These are phyloP conservation scores for Leptopilina myrica DNA, from an alignment of 2,888 invertebrate species.

Conservation along the genomic window DNA sequence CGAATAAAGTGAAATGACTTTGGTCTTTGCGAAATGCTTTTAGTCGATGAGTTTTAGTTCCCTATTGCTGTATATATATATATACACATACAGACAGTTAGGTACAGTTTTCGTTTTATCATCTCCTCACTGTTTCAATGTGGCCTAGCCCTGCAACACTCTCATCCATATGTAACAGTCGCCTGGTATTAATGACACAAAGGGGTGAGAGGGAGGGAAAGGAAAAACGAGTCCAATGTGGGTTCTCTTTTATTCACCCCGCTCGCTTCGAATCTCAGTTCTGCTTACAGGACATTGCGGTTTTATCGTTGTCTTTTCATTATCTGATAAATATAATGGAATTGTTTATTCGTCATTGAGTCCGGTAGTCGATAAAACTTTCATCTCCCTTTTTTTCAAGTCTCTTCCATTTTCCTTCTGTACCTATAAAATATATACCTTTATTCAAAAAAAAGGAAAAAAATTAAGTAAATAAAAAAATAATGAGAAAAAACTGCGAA, in stretches of 20 bases:
- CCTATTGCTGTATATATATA: constrained; percentile 63
- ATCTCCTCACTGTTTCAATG: constrained; percentile 55
- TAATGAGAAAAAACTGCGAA: too few relatives aligned
- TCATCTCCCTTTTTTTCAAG: too few relatives aligned
- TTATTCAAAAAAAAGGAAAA: too few relatives aligned
- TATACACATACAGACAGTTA: constrained; percentile 55
- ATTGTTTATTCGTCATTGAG: constrained; percentile 66
- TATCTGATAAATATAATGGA: constrained; percentile 73
- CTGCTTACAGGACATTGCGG: constrained; percentile 59
- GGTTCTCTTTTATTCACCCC: constrained; percentile 63
- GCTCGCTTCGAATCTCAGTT: constrained; percentile 43
- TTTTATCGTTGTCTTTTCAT: constrained; percentile 71
- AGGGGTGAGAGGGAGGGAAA: too few relatives aligned
- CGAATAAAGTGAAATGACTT: constrained; percentile 69
- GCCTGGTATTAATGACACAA: constrained; percentile 76
- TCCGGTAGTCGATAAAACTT: neutral
- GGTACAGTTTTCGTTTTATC: constrained; percentile 68
- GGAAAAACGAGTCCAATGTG: constrained; percentile 59
- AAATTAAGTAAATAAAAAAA: too few relatives aligned
- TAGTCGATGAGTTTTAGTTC: constrained; percentile 75
- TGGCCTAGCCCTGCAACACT: constrained; percentile 66
- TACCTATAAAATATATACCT: too few relatives aligned
- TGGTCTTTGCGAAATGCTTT: constrained; percentile 73
- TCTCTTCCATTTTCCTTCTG: too few relatives aligned
- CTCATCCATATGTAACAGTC: constrained; percentile 77